Evolutionary conservation across 2,113 vertebrate genomes (phyloP).

Genomic region (Cepphus grylle): DNA sequence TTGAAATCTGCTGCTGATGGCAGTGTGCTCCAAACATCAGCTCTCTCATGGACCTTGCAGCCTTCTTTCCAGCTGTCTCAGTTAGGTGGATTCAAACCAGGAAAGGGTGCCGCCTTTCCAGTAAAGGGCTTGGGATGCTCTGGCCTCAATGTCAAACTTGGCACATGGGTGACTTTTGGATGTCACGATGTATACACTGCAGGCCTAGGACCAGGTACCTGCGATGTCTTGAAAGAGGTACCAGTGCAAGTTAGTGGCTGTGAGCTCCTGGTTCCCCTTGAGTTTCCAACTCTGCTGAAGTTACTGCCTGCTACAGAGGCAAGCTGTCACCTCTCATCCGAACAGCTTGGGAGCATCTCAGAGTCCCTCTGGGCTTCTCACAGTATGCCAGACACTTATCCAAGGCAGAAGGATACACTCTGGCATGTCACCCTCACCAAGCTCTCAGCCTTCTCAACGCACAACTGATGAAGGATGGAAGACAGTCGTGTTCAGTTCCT

Average conservation of each 20-base stretch:
- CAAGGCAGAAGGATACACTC: background rate
- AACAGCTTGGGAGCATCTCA: background rate
- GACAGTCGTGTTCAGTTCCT: background rate
- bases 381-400: background rate
- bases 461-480: background rate
- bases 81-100: background rate
- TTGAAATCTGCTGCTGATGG: background rate
- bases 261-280: background rate
- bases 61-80: background rate
- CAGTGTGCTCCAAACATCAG: background rate
- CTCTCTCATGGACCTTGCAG: background rate
- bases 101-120: background rate
- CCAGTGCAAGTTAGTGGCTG: background rate
- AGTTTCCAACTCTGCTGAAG: background rate
- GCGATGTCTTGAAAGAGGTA: background rate
- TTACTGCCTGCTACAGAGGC: background rate
- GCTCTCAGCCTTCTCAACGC: background rate
- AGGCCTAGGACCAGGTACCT: background rate
- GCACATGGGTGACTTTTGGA: background rate
- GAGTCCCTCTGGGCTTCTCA: background rate
- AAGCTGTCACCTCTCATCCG: background rate
- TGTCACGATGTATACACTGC: background rate
- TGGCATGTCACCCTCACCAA: background rate
- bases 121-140: background rate
- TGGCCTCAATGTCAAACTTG: background rate